These are phyloP conservation scores for Platysternon megacephalum DNA, from an alignment of 2,113 vertebrate genomes.

Conservation along the genomic window DNA sequence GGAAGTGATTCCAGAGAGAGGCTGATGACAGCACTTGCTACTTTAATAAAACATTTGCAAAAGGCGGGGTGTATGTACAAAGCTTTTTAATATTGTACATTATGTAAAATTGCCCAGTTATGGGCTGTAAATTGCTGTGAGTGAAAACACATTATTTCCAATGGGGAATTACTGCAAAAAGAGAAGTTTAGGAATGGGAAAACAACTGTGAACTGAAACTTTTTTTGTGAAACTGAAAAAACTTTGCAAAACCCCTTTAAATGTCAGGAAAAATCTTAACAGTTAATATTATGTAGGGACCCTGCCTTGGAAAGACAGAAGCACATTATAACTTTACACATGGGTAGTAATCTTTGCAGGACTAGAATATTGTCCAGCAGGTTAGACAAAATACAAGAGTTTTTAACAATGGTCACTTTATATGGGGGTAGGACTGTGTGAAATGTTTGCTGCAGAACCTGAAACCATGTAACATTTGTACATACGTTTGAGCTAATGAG, in stretches of 20 bases:
- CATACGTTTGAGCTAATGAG: not conserved
- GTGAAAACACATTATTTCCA: not conserved
- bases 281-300: not conserved
- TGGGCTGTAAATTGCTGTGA: not conserved
- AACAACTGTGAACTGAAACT: not conserved
- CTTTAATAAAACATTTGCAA: not conserved
- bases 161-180: not conserved
- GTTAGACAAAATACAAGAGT: rapidly evolving
- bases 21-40: not conserved
- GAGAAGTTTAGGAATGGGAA: not conserved
- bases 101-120: not conserved
- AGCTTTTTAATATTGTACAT: conserved; percentile 11
- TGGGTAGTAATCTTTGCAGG: not conserved
- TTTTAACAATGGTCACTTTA: not conserved
- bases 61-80: not conserved
- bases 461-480: not conserved
- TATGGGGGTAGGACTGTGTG: not conserved
- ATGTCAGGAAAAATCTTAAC: not conserved
- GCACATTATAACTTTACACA: not conserved
- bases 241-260: not conserved
- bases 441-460: not conserved
- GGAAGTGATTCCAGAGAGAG: not conserved
- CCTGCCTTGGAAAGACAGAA: not conserved
- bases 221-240: not conserved
- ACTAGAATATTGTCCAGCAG: not conserved